Evolutionary conservation across 2,888 invertebrate species (phyloP).

Genomic region (Pelosia muscerda): DNA sequence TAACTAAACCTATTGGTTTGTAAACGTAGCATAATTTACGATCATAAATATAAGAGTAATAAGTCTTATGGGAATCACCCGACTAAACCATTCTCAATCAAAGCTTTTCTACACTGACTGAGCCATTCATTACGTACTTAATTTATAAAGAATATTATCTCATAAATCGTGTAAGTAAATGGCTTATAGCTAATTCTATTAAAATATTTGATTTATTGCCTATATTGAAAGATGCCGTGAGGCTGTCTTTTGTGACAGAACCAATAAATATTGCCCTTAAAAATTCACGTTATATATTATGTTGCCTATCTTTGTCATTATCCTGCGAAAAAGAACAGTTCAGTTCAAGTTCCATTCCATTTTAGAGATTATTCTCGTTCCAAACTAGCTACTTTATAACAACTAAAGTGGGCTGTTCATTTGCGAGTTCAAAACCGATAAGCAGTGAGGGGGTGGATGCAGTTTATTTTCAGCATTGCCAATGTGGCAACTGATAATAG

Average conservation of each 20-base stretch:
- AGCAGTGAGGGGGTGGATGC: slow-evolving; percentile 58
- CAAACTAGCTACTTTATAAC: slow-evolving; percentile 14
- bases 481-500: slow-evolving; percentile 78
- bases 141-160: neutral
- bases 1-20: neutral
- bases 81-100: neutral
- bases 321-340: neutral
- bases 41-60: slow-evolving; percentile 2
- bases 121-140: neutral
- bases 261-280: neutral
- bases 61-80: neutral
- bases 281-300: neutral
- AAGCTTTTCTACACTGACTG: neutral
- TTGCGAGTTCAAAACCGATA: slow-evolving; percentile 61
- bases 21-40: neutral
- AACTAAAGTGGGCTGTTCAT: slow-evolving; percentile 49
- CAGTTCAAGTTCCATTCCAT: neutral
- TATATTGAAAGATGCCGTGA: neutral
- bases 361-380: neutral
- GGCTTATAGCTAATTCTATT: neutral
- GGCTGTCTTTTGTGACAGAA: neutral
- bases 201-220: slow-evolving; percentile 3
- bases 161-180: neutral
- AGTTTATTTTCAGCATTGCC: slow-evolving; percentile 77
- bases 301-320: neutral